These are phyloP conservation scores for Agriotes lineatus DNA, from an alignment of 2,888 invertebrate species.

Conservation along the genomic window DNA sequence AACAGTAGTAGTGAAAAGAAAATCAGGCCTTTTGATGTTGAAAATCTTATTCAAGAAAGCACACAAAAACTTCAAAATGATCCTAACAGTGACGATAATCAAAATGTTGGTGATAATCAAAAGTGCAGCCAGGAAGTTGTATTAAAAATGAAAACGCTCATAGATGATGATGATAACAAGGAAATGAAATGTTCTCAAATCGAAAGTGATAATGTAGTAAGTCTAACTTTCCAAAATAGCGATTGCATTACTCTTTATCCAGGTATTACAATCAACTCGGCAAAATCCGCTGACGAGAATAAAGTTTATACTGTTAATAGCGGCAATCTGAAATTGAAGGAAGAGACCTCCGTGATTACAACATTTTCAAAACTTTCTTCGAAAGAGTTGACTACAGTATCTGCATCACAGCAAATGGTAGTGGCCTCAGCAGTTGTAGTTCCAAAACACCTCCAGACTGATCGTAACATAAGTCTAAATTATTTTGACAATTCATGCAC, in stretches of 20 bases:
- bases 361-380: background rate
- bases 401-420: background rate
- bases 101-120: constrained; percentile 17
- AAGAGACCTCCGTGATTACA: background rate
- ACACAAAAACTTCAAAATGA: constrained; percentile 7
- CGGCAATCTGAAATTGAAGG: background rate
- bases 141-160: constrained; percentile 20
- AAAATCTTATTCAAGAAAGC: constrained; percentile 31
- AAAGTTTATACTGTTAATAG: no score
- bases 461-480: background rate
- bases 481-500: constrained; percentile 30
- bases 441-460: background rate
- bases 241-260: constrained; percentile 32
- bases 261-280: constrained; percentile 30
- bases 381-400: background rate
- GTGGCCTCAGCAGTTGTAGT: background rate
- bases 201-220: background rate
- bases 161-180: background rate
- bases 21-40: constrained; percentile 36
- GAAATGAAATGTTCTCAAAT: background rate
- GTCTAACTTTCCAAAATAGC: background rate
- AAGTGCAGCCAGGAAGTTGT: constrained; percentile 11
- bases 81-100: background rate
- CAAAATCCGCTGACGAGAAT: constrained; percentile 4
- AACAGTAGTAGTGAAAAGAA: constrained; percentile 43